phyloP scores from a whole-genome alignment of 2,113 vertebrate genomes.

The Phainopepla nitens region DNA sequence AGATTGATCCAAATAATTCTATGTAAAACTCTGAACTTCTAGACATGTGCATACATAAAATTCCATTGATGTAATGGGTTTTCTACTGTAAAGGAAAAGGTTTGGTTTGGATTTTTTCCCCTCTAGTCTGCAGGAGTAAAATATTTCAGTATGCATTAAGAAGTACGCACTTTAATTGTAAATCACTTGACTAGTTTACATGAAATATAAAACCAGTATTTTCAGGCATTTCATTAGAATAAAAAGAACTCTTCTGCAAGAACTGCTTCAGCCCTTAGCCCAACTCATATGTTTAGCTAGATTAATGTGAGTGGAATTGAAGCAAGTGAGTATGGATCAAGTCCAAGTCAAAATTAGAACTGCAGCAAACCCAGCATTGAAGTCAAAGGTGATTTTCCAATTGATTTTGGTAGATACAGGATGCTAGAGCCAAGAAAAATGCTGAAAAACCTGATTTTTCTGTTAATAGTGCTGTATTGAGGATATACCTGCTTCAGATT shows the following conservation, averaged over 20 bases:
- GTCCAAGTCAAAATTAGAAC: not conserved
- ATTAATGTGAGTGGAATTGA: not conserved
- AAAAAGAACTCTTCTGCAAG: not conserved
- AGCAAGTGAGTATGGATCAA: not conserved
- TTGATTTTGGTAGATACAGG: not conserved
- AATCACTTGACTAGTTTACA: not conserved
- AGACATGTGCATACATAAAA: rapidly evolving
- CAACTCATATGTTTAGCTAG: not conserved
- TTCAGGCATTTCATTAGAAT: not conserved
- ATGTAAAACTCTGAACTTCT: not conserved
- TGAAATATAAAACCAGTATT: not conserved
- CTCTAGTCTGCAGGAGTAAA: not conserved
- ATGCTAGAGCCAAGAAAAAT: not conserved
- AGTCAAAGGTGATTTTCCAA: not conserved
- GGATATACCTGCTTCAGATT: not conserved
- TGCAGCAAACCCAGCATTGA: not conserved
- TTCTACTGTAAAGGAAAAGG: not conserved
- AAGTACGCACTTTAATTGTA: not conserved
- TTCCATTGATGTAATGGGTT: not conserved
- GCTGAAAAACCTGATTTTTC: not conserved
- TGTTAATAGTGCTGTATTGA: not conserved
- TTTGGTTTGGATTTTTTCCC: not conserved
- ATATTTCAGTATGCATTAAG: not conserved
- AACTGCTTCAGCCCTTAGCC: not conserved
- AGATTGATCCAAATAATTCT: not conserved